Conservation (phyloP, 2,113 vertebrate species). For the Dinomys branickii region DNA sequence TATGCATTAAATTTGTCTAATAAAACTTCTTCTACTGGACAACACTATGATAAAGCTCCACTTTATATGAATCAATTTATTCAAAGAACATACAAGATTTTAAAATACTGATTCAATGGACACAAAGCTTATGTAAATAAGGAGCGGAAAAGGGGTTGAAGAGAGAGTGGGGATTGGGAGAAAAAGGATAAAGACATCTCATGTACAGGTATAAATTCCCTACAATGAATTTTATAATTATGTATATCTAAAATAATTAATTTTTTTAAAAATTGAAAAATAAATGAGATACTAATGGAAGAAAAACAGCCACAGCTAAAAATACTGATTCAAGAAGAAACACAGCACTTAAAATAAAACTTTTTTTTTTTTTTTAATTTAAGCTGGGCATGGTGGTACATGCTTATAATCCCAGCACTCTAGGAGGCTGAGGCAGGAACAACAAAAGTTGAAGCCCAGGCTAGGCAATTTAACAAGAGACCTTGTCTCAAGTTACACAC, state of each 20-base stretch:
- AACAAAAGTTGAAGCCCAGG: neutral
- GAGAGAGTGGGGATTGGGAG: neutral
- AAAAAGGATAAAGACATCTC: neutral
- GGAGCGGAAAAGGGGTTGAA: neutral
- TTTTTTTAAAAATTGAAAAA: neutral
- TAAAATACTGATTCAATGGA: neutral
- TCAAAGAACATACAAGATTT: neutral
- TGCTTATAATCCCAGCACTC: neutral
- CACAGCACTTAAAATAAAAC: neutral
- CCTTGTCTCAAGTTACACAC: neutral
- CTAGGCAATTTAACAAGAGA: neutral
- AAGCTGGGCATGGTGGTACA: neutral
- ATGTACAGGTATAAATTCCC: neutral
- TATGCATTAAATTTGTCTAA: neutral
- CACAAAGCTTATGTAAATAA: neutral
- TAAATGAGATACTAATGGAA: neutral
- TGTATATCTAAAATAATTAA: neutral
- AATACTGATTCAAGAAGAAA: neutral
- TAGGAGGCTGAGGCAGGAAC: neutral
- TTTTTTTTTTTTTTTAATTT: no score
- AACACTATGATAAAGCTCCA: neutral
- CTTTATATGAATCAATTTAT: neutral
- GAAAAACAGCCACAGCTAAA: neutral
- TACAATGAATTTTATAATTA: neutral
- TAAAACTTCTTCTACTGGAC: neutral